Evolutionary conservation across 2,797 vertebrate species (phyloP), one percentile per base, ranked within the genome.

Genomic region (Chrosomus eos): DNA sequence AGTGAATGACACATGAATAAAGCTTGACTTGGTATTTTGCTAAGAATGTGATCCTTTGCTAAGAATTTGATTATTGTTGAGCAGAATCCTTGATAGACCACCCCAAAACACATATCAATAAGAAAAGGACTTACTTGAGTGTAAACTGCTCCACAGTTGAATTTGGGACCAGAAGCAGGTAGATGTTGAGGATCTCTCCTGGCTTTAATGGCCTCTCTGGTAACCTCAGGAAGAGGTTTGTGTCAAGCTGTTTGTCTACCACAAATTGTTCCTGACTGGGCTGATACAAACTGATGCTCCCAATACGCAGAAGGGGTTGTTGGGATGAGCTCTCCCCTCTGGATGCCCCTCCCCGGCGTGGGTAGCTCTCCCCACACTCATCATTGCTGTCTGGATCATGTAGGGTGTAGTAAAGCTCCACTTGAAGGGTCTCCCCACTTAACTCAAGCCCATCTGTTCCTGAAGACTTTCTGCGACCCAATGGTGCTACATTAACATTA

Each of bases 271-370:
- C 92, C 0, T 96, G 92, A 7, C 92, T 93, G 1, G 96, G 95
- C 92, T 97, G 97, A 92, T 98, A 96, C 48, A 99, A 94, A 91
- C 96, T 97, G 94, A 99, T 95, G 92, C 98, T 99, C 5, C 98
- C 98, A 1, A 99, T 98, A 72, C 98, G 96, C 89, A 99, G 96
- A 87, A 99, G 94, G 0, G 98, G 98, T 91, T 99, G 98, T 92
- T 98, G 97, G 0, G 97, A 96, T 86, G 94, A 95, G 43, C 95
- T 95, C 87, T 98, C 97, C 0, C 94, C 96, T 62, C 97, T 94
- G 14, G 95, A 92, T 0, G 92, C 90, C 0, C 90, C 92, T 0
- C 94, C 93, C 8, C 96, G 91, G 0, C 93, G 88, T 0, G 87
- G 91, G 0, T 73, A 78, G 3, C 93, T 95, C 58, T 96, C 95